A percentile compares a stretch with the other conserved stretches of the same genome.
phyloP scores from a whole-genome alignment of 2,113 vertebrate genomes.

The Galemys pyrenaicus region DNA sequence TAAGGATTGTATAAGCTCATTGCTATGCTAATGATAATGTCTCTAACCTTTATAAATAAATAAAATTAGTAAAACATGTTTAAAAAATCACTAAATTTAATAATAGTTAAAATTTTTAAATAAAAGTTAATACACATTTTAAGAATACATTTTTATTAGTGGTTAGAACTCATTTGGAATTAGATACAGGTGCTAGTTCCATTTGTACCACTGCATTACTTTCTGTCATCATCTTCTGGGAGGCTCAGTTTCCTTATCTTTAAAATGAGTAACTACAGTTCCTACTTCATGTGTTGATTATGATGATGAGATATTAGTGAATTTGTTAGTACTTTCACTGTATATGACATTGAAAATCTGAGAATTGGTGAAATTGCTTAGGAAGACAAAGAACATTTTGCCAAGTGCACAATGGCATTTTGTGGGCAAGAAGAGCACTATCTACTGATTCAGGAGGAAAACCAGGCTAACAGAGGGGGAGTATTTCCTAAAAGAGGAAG shows the following conservation, averaged over 20 bases:
- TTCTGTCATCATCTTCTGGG: background rate
- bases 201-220: background rate
- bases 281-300: background rate
- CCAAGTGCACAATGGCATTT: background rate
- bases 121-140: background rate
- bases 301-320: background rate
- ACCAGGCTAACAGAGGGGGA: background rate
- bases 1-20: background rate
- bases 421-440: background rate
- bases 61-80: background rate
- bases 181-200: background rate
- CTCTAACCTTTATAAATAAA: background rate
- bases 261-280: background rate
- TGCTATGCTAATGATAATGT: background rate
- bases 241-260: background rate
- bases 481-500: background rate
- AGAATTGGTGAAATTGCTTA: background rate
- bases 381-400: background rate
- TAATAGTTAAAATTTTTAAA: background rate
- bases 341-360: background rate
- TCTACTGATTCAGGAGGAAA: background rate
- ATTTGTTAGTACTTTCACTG: background rate
- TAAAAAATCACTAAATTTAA: background rate
- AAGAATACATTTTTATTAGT: background rate
- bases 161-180: constrained; percentile 12